Evolutionary conservation across 2,113 vertebrate species (phyloP), one percentile per base, ranked within the genome.

Genomic region (Macquaria ambigua): DNA sequence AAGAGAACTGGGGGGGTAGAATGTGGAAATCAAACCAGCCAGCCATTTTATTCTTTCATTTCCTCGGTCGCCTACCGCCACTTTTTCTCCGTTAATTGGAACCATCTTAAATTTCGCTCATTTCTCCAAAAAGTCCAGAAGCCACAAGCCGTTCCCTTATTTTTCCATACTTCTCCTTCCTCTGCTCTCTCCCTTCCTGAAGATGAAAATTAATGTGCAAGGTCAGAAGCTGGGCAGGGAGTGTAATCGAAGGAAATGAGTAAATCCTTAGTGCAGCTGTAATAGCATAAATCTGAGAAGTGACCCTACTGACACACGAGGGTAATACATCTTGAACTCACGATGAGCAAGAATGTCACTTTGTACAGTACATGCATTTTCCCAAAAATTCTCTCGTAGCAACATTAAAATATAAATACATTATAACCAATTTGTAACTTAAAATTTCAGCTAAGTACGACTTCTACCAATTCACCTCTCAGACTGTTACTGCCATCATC

Each of bases 41-140:
- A 50, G 82, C 87, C 84, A 50, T 90, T 93, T 93, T 78, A 93
- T 93, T 91, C 79, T 90, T 92, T 93, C 84, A 93, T 94, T 94
- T 94, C 91, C 92, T 89, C 63, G 73, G 75, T 74, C 3, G 79
- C 76, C 84, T 67, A 59, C 84, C 16, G 43, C 81, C 59, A 71
- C 77, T 86, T 86, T 89, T 88, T 61, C 58, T 78, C 48, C 9
- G 10, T 83, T 94, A 91, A 94, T 92, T 90, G 88, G 84, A 94
- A 93, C 83, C 93, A 93, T 89, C 89, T 90, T 79, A 66, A 23
- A 76, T 72, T 84, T 93, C 31, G 14, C 66, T 91, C 56, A 55
- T 74, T 89, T 88, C 72, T 79, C 68, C 41, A 77, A 77, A 84
- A 80, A 63, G 56, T 82, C 64, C 74, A 77, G 28, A 90, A 84